Conservation (phyloP, 2,113 vertebrate species). For the Stegastes partitus region DNA sequence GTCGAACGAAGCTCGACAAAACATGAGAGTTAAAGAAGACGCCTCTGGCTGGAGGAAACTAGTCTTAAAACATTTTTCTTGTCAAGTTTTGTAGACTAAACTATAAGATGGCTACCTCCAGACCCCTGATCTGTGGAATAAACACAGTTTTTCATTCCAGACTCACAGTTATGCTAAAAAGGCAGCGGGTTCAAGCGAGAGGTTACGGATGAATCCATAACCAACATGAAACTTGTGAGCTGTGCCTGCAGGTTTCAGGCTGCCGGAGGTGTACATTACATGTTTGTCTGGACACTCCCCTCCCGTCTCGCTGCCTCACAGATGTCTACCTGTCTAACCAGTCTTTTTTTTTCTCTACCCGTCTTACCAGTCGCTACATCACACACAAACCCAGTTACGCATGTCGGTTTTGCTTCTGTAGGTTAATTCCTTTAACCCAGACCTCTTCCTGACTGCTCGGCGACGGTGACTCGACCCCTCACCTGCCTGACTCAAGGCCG, state of each 20-base stretch:
- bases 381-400: conserved; percentile 29
- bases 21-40: no score
- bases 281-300: conserved; percentile 70
- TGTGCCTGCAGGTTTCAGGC: background rate
- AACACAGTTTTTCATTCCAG: no score
- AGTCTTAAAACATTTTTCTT: background rate
- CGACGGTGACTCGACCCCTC: conserved; percentile 55
- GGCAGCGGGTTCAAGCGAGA: no score
- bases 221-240: background rate
- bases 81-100: background rate
- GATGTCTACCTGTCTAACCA: conserved; percentile 69
- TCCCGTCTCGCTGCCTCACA: conserved; percentile 56
- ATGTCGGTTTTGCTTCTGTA: conserved; percentile 51
- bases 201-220: background rate
- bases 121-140: background rate
- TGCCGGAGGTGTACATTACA: conserved; percentile 17
- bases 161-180: no score
- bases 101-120: background rate
- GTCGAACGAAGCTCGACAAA: no score
- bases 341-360: conserved; percentile 48
- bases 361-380: conserved; percentile 66
- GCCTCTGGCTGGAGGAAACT: no score
- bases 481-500: conserved; percentile 68
- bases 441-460: conserved; percentile 48
- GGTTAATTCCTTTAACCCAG: conserved; percentile 57